Conservation (phyloP, 2,113 vertebrate genomes). For the human region DNA sequence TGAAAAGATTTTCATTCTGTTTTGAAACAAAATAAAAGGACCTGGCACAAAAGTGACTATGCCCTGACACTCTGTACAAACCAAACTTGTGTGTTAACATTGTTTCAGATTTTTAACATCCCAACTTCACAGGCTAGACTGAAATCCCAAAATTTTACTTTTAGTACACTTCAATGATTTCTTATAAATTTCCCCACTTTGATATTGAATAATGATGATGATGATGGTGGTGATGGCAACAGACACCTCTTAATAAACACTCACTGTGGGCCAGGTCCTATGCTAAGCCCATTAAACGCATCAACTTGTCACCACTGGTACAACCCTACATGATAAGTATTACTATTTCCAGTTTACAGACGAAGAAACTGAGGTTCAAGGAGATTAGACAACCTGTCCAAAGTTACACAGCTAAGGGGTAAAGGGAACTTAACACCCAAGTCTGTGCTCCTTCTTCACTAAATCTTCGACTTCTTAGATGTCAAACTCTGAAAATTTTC, state of each 20-base stretch:
- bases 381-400: background rate
- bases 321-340: background rate
- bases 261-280: background rate
- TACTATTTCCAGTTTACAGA: background rate
- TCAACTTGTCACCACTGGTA: background rate
- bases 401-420: background rate
- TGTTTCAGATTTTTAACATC: background rate
- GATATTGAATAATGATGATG: background rate
- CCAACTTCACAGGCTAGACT: background rate
- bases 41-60: background rate
- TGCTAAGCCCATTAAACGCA: background rate
- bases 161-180: background rate
- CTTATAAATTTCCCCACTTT: background rate
- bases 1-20: background rate
- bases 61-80: background rate
- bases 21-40: slow-evolving; percentile 10
- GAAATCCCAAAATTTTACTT: background rate
- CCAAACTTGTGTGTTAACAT: background rate
- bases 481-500: background rate
- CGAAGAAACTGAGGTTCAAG: background rate
- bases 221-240: background rate
- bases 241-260: background rate
- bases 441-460: background rate
- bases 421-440: background rate
- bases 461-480: background rate